Base-by-base conservation (phyloP, 1,140 invertebrate genomes). In the Zophobas atratus region DNA sequence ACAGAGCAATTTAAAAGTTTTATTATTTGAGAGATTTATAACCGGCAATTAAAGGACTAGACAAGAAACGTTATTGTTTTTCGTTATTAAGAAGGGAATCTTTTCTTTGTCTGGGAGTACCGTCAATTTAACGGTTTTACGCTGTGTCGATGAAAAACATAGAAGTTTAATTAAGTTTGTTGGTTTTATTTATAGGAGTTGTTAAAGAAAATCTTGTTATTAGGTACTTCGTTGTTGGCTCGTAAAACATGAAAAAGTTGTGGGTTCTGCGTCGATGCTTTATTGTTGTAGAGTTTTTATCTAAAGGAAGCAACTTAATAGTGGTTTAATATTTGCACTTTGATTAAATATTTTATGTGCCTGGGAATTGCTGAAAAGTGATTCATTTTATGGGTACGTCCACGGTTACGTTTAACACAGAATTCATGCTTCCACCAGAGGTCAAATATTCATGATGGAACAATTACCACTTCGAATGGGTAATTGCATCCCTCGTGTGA, bases 1-100 rank as follows among this genome's bases (percentile, higher is more conserved):
- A 67, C 38, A 67, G 60, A 39, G 38, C 33, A 41, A 67, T 67
- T 67, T 67, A 38, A 41, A 67, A 39, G 38, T 67, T 67, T 67
- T 67, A 67, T 67, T 41, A 67, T 67, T 67, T 67, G 38, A 33
- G 39, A 67, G 60, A 67, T 67, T 67, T 67, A 67, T 67, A 8
- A 43, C 60, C 60, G 60, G 60, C 60, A 67, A 67, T 67, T 67
- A 67, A 67, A 67, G 20, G 20, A 67, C 60, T 67, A 41, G 60
- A 67, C 60, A 67, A 67, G 60, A 67, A 67, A 67, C 39, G 60
- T 67, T 67, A 67, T 67, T 67, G 60, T 67, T 67, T 67, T 67
- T 43, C n/a, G 60, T 67, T 67, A 67, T 67, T 67, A 67, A 67
- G 35, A 1, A 8, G 20, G 3, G 34, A 35, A 57, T 2, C 8